These are phyloP conservation scores for Echinometra lucunter DNA, from an alignment of 53 echinoderm and acorn worm species.

Conservation along the genomic window DNA sequence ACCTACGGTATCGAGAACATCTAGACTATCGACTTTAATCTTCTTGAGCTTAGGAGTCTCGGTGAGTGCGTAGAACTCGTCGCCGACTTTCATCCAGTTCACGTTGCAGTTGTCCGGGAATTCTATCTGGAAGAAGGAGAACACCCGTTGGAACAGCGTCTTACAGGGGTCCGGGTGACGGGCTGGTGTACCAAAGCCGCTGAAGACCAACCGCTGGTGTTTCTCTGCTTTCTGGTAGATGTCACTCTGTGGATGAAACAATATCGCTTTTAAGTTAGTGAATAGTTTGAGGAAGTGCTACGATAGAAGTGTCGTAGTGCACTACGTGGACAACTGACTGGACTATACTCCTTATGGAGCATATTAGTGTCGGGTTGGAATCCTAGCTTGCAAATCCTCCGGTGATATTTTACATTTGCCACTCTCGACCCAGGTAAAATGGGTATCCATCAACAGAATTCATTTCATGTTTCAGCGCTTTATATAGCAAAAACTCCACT, in stretches of 20 bases:
- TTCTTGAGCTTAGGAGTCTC: constrained; percentile 74
- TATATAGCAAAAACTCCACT: too few species aligned
- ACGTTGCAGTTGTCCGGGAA: constrained; percentile 87
- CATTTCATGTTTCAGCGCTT: too few species aligned
- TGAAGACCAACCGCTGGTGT: constrained; percentile 79
- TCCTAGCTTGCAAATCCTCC: too few species aligned
- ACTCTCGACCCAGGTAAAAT: too few species aligned
- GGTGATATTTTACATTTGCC: too few species aligned
- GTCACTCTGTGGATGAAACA: constrained; percentile 70
- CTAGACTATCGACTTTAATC: constrained; percentile 73
- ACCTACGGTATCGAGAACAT: constrained; percentile 76
- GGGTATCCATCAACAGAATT: too few species aligned
- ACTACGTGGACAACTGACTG: too few species aligned
- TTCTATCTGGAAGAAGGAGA: constrained; percentile 69
- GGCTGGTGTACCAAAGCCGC: constrained; percentile 79
- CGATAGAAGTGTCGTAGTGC: too few species aligned
- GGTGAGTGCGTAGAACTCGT: constrained; percentile 81
- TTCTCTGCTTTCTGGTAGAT: constrained; percentile 75
- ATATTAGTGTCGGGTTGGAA: too few species aligned
- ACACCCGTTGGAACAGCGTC: constrained; percentile 81
- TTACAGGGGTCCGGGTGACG: constrained; percentile 90
- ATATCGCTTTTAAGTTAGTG: too few species aligned
- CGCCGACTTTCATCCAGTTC: constrained; percentile 76
- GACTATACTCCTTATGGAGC: too few species aligned
- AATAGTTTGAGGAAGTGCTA: too few species aligned